A percentile compares a stretch with the other conserved stretches of the same genome.
Evolutionary conservation across 2,113 vertebrate species (phyloP).

Genomic region (Phasianus colchicus): DNA sequence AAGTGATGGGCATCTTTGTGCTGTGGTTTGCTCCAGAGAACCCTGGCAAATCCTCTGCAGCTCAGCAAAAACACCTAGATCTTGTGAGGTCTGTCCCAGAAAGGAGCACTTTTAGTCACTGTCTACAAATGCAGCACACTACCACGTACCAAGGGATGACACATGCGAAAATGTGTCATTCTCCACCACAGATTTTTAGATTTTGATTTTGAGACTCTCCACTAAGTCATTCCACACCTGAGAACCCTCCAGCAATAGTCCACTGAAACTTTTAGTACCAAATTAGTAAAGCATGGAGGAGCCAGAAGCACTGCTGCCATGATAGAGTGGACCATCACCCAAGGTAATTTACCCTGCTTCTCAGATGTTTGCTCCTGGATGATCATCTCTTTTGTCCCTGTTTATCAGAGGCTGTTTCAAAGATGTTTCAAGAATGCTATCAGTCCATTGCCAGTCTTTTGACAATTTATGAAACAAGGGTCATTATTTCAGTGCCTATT

Average conservation of each 20-base stretch:
- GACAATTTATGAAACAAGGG: constrained; percentile 18
- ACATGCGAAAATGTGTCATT: background rate
- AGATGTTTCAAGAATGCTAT: background rate
- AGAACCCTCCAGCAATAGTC: background rate
- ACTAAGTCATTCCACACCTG: background rate
- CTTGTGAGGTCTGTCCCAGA: background rate
- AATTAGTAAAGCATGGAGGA: background rate
- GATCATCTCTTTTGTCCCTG: background rate
- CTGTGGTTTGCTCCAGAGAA: background rate
- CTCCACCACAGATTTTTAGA: background rate
- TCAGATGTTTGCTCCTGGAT: background rate
- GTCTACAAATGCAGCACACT: background rate
- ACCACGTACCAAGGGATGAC: background rate
- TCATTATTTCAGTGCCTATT: background rate
- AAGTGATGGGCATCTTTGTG: rapidly evolving
- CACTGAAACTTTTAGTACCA: background rate
- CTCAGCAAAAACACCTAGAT: background rate
- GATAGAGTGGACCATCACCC: background rate
- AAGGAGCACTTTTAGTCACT: background rate
- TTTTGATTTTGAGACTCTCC: background rate
- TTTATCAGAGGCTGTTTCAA: constrained; percentile 18
- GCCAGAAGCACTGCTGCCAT: background rate
- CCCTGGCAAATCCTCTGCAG: background rate
- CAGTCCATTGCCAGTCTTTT: background rate
- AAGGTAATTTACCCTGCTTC: background rate